A percentile compares a stretch with the other conserved stretches of the same genome.
phyloP scores from a whole-genome alignment of 1,140 invertebrate genomes.

The Diabrotica virgifera region DNA sequence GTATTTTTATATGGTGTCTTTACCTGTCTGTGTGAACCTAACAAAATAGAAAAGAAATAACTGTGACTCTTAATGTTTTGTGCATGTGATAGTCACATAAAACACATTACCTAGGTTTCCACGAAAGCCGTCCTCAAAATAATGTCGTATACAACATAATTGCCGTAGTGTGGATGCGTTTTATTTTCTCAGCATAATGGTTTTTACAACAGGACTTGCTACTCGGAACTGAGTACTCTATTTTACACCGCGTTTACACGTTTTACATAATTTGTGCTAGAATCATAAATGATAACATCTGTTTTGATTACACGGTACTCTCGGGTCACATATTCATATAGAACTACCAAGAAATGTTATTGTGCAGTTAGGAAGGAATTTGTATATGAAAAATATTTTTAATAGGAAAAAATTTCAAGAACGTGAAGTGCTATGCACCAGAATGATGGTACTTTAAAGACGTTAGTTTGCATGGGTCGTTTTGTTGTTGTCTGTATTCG shows the following conservation, averaged over 20 bases:
- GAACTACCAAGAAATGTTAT: neutral
- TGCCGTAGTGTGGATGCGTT: neutral
- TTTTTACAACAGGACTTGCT: constrained; percentile 2
- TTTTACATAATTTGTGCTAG: constrained; percentile 3
- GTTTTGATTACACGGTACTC: neutral
- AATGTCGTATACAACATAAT: neutral
- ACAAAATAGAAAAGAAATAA: neutral
- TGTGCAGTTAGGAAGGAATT: neutral
- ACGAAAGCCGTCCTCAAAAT: neutral
- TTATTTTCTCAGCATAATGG: neutral
- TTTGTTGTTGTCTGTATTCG: too few species aligned
- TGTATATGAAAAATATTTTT: neutral
- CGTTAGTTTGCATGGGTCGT: too few species aligned
- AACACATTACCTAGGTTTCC: neutral
- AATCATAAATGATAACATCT: neutral
- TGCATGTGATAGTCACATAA: neutral
- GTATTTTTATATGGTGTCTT: too few species aligned
- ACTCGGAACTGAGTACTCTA: neutral
- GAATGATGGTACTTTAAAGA: too few species aligned
- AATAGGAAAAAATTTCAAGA: too few species aligned
- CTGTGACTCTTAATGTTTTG: neutral
- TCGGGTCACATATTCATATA: neutral
- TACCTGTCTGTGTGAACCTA: neutral
- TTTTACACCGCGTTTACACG: neutral
- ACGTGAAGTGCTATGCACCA: too few species aligned